Conservation (phyloP, 2,113 vertebrate species). For the Prinia subflava region DNA sequence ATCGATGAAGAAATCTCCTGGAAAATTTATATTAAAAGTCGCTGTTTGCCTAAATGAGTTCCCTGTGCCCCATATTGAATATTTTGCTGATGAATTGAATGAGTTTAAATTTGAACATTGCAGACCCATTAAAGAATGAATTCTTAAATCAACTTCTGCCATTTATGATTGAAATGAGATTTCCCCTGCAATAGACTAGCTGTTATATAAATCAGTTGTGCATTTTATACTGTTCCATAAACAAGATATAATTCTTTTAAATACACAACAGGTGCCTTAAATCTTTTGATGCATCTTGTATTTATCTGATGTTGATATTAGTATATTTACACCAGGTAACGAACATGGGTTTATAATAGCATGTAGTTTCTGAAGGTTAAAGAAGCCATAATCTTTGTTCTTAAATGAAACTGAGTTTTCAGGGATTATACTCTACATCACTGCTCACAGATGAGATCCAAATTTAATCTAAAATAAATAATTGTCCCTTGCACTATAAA, state of each 20-base stretch:
- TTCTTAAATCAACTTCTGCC: conserved; percentile 97
- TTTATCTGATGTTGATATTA: conserved; percentile 73
- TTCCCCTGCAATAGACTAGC: conserved; percentile 81
- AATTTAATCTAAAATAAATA: conserved; percentile 55
- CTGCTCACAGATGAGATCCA: neutral
- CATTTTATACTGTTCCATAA: conserved; percentile 90
- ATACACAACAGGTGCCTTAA: conserved; percentile 83
- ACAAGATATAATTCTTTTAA: conserved; percentile 87
- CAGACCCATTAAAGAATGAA: conserved; percentile 95
- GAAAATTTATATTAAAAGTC: conserved; percentile 99
- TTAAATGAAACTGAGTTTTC: conserved; percentile 48
- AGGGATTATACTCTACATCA: conserved; percentile 20
- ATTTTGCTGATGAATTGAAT: conserved; percentile 98
- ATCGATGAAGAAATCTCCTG: conserved; percentile 99
- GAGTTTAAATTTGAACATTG: conserved; percentile 96
- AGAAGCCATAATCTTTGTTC: conserved; percentile 8
- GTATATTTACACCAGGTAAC: conserved; percentile 66
- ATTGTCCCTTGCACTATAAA: neutral
- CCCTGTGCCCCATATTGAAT: conserved; percentile 90
- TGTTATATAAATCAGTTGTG: conserved; percentile 88
- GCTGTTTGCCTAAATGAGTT: conserved; percentile 91
- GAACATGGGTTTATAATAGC: conserved; percentile 29
- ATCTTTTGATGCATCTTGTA: conserved; percentile 82
- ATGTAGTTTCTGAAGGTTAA: conserved; percentile 65
- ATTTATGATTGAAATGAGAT: conserved; percentile 99